These are phyloP conservation scores for Pseudomyrmex flavicornis DNA, from an alignment of 1,140 invertebrate genomes.

Conservation along the genomic window DNA sequence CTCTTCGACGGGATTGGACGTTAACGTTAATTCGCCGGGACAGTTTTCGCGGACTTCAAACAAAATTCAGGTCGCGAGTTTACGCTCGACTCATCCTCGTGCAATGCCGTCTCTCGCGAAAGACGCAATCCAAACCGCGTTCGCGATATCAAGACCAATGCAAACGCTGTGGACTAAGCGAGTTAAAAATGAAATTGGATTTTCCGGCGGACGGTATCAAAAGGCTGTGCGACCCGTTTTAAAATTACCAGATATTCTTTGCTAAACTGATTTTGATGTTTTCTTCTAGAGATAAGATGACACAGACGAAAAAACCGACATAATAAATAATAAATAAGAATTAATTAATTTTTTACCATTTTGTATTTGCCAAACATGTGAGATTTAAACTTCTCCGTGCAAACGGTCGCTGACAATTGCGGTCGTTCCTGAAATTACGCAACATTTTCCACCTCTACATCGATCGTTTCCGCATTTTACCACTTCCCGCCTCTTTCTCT, in stretches of 20 bases:
- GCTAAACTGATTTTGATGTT: background rate
- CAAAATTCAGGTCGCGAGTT: conserved; percentile 23
- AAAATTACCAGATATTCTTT: background rate
- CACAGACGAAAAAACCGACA: background rate
- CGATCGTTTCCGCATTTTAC: background rate
- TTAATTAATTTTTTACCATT: too few relatives aligned
- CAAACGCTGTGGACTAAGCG: conserved; percentile 52
- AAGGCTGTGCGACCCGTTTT: background rate
- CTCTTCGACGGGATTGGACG: conserved; percentile 29
- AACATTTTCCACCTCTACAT: background rate
- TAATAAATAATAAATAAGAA: background rate
- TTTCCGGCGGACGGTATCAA: conserved; percentile 50
- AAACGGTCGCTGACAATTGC: conserved; percentile 2
- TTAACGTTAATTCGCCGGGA: conserved; percentile 54
- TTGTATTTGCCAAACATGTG: too few relatives aligned
- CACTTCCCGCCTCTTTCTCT: background rate
- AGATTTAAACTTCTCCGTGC: too few relatives aligned
- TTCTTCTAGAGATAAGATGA: background rate
- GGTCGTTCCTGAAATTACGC: background rate
- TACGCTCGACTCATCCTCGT: conserved; percentile 11
- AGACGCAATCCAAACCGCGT: conserved; percentile 37
- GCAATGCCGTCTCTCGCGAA: background rate
- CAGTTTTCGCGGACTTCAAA: conserved; percentile 50
- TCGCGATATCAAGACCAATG: conserved; percentile 63
- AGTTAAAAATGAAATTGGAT: conserved; percentile 68